Evolutionary conservation across 2,888 invertebrate genomes (phyloP).

Genomic region (Drosophila ezoana): DNA sequence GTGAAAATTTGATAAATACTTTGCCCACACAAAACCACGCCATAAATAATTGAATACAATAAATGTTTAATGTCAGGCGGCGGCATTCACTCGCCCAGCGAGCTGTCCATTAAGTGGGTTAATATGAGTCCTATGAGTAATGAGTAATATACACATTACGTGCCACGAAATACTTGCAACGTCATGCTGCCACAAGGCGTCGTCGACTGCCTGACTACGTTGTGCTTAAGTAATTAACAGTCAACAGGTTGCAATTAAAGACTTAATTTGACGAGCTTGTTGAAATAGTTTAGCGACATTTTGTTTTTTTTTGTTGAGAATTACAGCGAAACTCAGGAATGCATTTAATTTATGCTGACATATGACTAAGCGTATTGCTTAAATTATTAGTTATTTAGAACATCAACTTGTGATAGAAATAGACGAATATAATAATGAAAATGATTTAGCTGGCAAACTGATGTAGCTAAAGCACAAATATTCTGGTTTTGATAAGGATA

Average conservation of each 20-base stretch:
- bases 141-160: constrained; percentile 3
- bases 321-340: neutral
- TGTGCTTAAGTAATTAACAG: neutral
- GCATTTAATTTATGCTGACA: constrained; percentile 16
- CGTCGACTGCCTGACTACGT: neutral
- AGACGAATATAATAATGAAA: no score
- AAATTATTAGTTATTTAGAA: neutral
- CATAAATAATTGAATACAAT: constrained; percentile 22
- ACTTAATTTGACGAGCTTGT: neutral
- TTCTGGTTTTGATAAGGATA: no score
- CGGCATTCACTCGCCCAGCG: constrained; percentile 7
- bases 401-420: no score
- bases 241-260: constrained; percentile 6
- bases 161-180: neutral
- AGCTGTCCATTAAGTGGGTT: constrained; percentile 42
- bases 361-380: constrained; percentile 32
- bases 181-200: constrained; percentile 16
- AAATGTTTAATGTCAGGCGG: constrained; percentile 38
- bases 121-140: constrained; percentile 58
- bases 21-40: no score
- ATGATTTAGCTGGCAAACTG: neutral
- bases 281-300: constrained; percentile 10
- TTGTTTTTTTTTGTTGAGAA: neutral
- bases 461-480: neutral
- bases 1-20: neutral